phyloP scores from a whole-genome alignment of 2,797 vertebrate species.

The Mormyrus proboscirostris region DNA sequence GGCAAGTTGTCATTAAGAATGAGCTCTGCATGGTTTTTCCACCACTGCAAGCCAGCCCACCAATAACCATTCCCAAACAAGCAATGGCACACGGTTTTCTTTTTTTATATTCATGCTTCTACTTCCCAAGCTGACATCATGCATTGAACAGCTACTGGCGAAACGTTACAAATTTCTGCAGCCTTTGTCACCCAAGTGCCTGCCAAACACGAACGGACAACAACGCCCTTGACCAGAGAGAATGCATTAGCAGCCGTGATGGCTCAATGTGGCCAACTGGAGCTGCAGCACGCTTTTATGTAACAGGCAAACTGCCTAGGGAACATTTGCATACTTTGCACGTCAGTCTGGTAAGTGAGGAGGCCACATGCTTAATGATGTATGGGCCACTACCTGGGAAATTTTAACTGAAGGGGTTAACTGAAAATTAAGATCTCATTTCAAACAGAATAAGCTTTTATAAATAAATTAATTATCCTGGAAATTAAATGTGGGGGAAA shows the following conservation, averaged over 20 bases:
- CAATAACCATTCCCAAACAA: not conserved
- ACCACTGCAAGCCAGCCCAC: not conserved
- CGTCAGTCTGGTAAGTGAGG: not conserved
- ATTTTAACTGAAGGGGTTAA: not conserved
- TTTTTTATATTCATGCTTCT: not conserved
- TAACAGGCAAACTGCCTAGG: not conserved
- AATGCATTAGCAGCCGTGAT: not conserved
- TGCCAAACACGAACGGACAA: not conserved
- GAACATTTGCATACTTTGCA: slow-evolving; percentile 5
- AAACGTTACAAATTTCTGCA: not conserved
- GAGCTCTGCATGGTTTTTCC: not conserved
- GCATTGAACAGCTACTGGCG: not conserved
- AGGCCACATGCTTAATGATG: not conserved
- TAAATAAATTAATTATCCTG: not conserved
- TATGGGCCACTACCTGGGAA: not conserved
- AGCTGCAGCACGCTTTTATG: not conserved
- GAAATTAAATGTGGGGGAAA: not conserved
- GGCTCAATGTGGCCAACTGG: not conserved
- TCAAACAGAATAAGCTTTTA: not conserved
- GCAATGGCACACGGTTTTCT: not conserved
- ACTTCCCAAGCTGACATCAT: slow-evolving; percentile 5
- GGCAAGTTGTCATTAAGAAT: not conserved
- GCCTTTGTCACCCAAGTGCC: not conserved
- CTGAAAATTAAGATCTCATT: not conserved
- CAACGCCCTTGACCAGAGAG: not conserved